These are phyloP conservation scores for Anodontia alba DNA, from an alignment of 2,888 invertebrate species.

Conservation along the genomic window DNA sequence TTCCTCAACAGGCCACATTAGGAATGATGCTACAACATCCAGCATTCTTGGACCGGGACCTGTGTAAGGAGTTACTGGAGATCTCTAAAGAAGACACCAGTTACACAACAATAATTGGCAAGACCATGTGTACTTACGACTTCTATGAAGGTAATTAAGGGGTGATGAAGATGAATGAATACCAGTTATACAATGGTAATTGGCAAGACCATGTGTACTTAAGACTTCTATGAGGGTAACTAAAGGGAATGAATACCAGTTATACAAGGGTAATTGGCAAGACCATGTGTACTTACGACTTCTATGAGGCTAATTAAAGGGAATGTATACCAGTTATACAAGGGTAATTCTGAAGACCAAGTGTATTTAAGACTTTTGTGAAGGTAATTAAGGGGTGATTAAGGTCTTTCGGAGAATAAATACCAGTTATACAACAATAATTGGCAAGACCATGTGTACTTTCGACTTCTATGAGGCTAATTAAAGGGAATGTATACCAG, in stretches of 20 bases:
- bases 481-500: too few species aligned
- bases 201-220: constrained; percentile 98
- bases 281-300: constrained; percentile 98
- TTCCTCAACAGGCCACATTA: constrained; percentile 81
- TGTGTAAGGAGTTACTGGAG: constrained; percentile 92
- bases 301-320: constrained; percentile 90
- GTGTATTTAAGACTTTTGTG: constrained; percentile 99
- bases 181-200: too few species aligned
- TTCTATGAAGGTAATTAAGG: constrained; percentile 91
- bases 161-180: too few species aligned
- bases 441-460: constrained; percentile 97
- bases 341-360: constrained; percentile 92
- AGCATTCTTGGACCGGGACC: constrained; percentile 92
- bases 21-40: constrained; percentile 87
- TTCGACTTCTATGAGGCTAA: constrained; percentile 96
- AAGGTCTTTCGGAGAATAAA: constrained; percentile 87
- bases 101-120: constrained; percentile 92
- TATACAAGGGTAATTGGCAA: constrained; percentile 87
- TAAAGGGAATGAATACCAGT: too few species aligned
- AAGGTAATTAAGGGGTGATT: constrained; percentile 86
- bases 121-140: constrained; percentile 98
- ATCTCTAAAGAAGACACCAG: constrained; percentile 86
- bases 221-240: constrained; percentile 96
- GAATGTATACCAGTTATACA: too few species aligned
- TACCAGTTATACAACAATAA: too few species aligned